Base-by-base conservation (phyloP, 2,797 vertebrate species). In the Thaleichthys pacificus region DNA sequence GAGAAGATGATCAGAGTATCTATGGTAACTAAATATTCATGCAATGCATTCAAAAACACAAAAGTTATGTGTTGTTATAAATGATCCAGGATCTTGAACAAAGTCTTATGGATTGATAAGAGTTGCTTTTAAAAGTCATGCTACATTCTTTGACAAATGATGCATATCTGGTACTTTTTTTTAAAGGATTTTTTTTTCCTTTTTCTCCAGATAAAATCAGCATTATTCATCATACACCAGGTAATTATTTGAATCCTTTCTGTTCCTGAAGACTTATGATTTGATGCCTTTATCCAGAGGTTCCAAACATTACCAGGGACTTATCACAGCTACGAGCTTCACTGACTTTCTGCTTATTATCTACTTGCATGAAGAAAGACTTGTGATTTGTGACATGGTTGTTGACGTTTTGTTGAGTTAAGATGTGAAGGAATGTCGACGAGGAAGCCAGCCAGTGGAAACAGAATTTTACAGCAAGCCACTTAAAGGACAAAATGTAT, bases 151-250 rank as follows among this genome's bases (percentile, higher is more conserved):
- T 47, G 6, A 38, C 3, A 47, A 47, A 47, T 12, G 0, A 47
- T 47, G 11, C 42, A 47, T 42, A 42, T 42, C 9, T 42, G 9
- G 49, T 54, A 54, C 14, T 7, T 54, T 17, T 17, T 54, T 54
- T n/a, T n/a, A n/a, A n/a, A n/a, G n/a, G n/a, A n/a, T n/a, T n/a
- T n/a, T n/a, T n/a, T n/a, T n/a, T n/a, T n/a, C n/a, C n/a, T n/a
- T 54, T 83, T 26, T 80, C 70, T 32, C 26, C 86, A 92, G 93
- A 93, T 91, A 90, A 92, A 89, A 92, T 93, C 89, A 89, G 84
- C 90, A 90, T 86, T 35, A 78, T 89, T 85, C 91, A 91, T 89
- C 91, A 89, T 70, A 85, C 77, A 56, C 85, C 88, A 90, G 80
- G 91, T 93, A 82, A 92, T 92, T 92, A 77, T 77, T 57, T 78